These are phyloP conservation scores for Caenorhabditis afra DNA, from an alignment of 2,888 invertebrate species.

Conservation along the genomic window DNA sequence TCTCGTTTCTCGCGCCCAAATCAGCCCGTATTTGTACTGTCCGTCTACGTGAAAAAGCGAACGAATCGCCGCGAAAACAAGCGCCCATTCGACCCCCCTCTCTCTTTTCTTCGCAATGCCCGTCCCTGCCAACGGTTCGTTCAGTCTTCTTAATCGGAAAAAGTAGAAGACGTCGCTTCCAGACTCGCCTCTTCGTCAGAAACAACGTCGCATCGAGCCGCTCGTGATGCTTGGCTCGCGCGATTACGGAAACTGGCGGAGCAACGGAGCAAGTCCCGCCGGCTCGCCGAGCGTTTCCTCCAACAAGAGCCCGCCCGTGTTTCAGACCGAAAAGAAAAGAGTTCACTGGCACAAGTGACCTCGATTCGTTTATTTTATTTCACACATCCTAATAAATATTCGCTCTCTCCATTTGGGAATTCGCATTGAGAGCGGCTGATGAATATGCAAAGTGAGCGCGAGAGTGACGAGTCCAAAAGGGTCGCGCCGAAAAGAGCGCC, in stretches of 20 bases:
- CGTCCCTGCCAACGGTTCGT: constrained; percentile 42
- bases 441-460: constrained; percentile 31
- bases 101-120: constrained; percentile 31
- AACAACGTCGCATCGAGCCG: constrained; percentile 48
- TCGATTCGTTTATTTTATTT: constrained; percentile 7
- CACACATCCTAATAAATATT: constrained; percentile 14
- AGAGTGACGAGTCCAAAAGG: neutral
- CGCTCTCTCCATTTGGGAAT: constrained; percentile 1
- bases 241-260: constrained; percentile 42
- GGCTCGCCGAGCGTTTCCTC: constrained; percentile 27
- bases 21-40: constrained; percentile 11
- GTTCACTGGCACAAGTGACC: constrained; percentile 44
- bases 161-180: neutral
- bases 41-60: constrained; percentile 39
- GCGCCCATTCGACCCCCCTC: constrained; percentile 4
- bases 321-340: constrained; percentile 47
- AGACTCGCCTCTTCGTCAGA: constrained; percentile 31
- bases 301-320: constrained; percentile 47
- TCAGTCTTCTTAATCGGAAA: neutral
- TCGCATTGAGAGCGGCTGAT: constrained; percentile 17
- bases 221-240: constrained; percentile 33
- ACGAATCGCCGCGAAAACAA: constrained; percentile 11
- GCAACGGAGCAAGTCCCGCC: constrained; percentile 14
- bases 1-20: constrained; percentile 13
- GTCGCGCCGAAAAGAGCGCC: neutral